These are phyloP conservation scores for Bufo gargarizans DNA, from an alignment of 2,113 vertebrate species.

Conservation along the genomic window DNA sequence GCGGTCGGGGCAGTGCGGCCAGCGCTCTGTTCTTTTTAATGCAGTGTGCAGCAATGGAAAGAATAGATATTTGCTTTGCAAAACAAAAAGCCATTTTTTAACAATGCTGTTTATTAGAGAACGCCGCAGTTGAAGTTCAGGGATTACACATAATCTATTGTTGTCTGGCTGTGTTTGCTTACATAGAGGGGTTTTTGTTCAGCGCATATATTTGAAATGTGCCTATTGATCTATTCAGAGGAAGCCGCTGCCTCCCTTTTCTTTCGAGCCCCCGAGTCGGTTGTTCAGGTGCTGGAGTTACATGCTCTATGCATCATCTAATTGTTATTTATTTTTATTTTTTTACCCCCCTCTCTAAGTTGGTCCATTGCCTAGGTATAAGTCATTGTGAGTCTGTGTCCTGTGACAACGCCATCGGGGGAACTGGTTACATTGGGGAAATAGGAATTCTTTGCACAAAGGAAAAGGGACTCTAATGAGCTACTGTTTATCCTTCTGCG, in stretches of 20 bases:
- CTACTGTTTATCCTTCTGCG: conserved; percentile 97
- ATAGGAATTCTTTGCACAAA: conserved; percentile 72
- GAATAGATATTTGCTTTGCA: conserved; percentile 71
- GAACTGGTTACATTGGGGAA: conserved; percentile 67
- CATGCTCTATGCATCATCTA: conserved; percentile 64
- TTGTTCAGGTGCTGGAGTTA: conserved; percentile 66
- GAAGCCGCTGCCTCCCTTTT: conserved; percentile 63
- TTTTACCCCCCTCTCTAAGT: conserved; percentile 50
- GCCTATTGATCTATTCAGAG: conserved; percentile 66
- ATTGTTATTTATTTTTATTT: conserved; percentile 61
- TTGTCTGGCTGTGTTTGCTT: conserved; percentile 75
- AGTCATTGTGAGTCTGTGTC: conserved; percentile 68
- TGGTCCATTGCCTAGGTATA: conserved; percentile 64
- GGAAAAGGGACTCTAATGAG: conserved; percentile 87
- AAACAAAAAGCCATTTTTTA: conserved; percentile 71
- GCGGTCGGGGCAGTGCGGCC: conserved; percentile 43
- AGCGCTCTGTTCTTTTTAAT: conserved; percentile 64
- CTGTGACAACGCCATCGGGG: conserved; percentile 63
- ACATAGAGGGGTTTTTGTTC: conserved; percentile 69
- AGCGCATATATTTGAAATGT: conserved; percentile 70
- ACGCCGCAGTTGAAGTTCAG: conserved; percentile 68
- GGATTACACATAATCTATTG: conserved; percentile 69
- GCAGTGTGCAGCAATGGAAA: conserved; percentile 68
- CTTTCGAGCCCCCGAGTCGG: conserved; percentile 66
- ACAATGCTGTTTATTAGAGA: conserved; percentile 73